Percentiles rank a stretch among this genome's conserved stretches.
phyloP scores from a whole-genome alignment of 2,797 vertebrate genomes.

The Salarias fasciatus region DNA sequence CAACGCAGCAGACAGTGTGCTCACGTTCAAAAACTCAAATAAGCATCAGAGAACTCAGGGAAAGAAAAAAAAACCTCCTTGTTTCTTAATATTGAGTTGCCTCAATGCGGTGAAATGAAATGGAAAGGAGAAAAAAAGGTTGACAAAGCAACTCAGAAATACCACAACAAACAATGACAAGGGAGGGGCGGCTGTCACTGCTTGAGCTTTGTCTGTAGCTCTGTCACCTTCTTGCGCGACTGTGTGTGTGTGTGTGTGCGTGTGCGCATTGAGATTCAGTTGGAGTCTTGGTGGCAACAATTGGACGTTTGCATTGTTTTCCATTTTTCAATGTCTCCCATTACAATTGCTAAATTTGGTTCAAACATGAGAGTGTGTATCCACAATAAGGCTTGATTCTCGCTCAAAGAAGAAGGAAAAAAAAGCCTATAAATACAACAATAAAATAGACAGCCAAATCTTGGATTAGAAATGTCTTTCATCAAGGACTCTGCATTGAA shows the following conservation, averaged over 20 bases:
- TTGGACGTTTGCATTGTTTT: conserved; percentile 11
- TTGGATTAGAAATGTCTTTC: conserved; percentile 49
- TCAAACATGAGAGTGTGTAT: conserved; percentile 17
- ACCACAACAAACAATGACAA: conserved; percentile 14
- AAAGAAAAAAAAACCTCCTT: too few species aligned
- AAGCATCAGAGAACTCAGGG: too few species aligned
- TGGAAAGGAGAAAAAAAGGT: conserved; percentile 2
- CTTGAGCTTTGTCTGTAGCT: not conserved
- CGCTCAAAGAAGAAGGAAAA: conserved; percentile 25
- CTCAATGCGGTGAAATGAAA: conserved; percentile 15
- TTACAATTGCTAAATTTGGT: conserved; percentile 15
- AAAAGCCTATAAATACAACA: conserved; percentile 20
- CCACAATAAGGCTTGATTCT: conserved; percentile 25
- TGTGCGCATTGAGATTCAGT: too few species aligned
- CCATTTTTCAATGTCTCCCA: not conserved
- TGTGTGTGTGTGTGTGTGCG: too few species aligned
- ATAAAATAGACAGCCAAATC: conserved; percentile 23
- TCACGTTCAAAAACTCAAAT: conserved; percentile 34
- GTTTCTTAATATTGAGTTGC: conserved; percentile 11
- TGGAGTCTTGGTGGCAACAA: not conserved
- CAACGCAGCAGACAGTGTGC: conserved; percentile 20
- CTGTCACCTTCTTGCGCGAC: too few species aligned
- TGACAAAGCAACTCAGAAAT: conserved; percentile 12
- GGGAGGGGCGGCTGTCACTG: conserved; percentile 7
- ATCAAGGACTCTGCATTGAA: conserved; percentile 43